Evolutionary conservation across 2,113 vertebrate species (phyloP).

Genomic region (Brachirus orientalis): DNA sequence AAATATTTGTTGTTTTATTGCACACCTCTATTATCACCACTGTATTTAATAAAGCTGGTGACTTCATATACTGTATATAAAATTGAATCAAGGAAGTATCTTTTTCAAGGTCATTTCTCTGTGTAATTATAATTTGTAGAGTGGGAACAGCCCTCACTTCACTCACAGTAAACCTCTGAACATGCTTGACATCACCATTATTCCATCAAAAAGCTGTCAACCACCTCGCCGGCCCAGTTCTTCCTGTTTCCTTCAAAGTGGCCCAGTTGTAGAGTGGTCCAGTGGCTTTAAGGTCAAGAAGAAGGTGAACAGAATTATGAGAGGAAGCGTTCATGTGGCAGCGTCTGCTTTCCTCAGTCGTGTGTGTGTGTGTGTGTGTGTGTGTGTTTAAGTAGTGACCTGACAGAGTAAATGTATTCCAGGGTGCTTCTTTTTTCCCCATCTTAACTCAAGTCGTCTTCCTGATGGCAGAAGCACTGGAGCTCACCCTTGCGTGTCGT

Average conservation of each 20-base stretch:
- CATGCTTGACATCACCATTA: slow-evolving; percentile 62
- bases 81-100: neutral
- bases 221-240: slow-evolving; percentile 58
- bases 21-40: too few species aligned
- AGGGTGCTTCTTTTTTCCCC: slow-evolving; percentile 33
- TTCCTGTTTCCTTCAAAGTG: slow-evolving; percentile 76
- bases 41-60: too few species aligned
- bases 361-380: slow-evolving; percentile 57
- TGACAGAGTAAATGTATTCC: slow-evolving; percentile 78
- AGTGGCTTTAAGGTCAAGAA: slow-evolving; percentile 78
- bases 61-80: too few species aligned
- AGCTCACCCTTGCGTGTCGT: slow-evolving; percentile 64
- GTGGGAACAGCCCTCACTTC: slow-evolving; percentile 62
- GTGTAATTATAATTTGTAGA: slow-evolving; percentile 58
- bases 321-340: slow-evolving; percentile 80
- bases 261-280: slow-evolving; percentile 70
- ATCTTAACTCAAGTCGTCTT: slow-evolving; percentile 73
- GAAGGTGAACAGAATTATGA: slow-evolving; percentile 81
- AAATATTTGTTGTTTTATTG: too few species aligned
- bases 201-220: slow-evolving; percentile 74
- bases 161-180: slow-evolving; percentile 58
- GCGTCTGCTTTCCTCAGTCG: slow-evolving; percentile 80
- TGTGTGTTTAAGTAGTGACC: slow-evolving; percentile 76
- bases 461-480: slow-evolving; percentile 77
- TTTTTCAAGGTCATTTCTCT: slow-evolving; percentile 28